Evolutionary conservation across 2,113 vertebrate genomes (phyloP).

Genomic region (Shinisaurus crocodilurus): DNA sequence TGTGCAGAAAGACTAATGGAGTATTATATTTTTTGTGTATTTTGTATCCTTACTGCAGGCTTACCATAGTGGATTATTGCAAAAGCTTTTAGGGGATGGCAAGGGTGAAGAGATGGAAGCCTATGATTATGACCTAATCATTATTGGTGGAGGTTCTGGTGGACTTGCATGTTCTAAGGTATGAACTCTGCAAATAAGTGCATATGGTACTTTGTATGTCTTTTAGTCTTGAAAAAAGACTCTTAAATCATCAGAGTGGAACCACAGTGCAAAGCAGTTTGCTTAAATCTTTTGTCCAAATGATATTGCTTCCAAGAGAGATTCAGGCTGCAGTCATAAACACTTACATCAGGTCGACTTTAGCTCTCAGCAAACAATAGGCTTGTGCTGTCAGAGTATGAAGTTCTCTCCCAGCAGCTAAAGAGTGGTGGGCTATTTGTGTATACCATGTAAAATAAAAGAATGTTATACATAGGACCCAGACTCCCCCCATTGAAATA

Average conservation of each 20-base stretch:
- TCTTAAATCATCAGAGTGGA: too few species aligned
- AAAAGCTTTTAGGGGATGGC: constrained; percentile 83
- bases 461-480: background rate
- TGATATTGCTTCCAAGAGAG: background rate
- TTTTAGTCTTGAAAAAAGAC: background rate
- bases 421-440: background rate
- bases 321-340: background rate
- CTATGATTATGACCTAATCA: constrained; percentile 93
- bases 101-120: constrained; percentile 51
- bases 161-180: constrained; percentile 98
- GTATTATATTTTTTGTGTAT: background rate
- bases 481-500: background rate
- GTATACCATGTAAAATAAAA: background rate
- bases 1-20: background rate
- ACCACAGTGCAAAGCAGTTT: background rate
- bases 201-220: background rate
- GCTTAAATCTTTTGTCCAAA: background rate
- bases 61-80: constrained; percentile 85
- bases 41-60: constrained; percentile 74
- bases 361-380: background rate
- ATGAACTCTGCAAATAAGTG: constrained; percentile 24
- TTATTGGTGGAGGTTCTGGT: constrained; percentile 95
- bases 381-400: background rate
- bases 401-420: background rate
- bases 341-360: background rate